phyloP scores from a whole-genome alignment of 2,888 invertebrate species.

The Metacarcinus magister region DNA sequence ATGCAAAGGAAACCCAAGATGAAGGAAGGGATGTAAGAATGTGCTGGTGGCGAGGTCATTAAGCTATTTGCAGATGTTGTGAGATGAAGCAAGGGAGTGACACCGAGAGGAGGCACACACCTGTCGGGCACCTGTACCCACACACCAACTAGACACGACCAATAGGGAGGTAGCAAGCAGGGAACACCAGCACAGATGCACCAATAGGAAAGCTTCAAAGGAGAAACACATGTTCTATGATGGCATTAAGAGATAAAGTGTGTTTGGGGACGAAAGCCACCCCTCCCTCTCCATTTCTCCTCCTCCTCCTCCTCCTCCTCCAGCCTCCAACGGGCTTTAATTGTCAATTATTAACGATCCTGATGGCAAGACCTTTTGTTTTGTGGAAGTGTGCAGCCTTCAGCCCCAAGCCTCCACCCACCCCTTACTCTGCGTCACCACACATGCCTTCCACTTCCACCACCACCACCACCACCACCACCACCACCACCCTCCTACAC shows the following conservation, averaged over 20 bases:
- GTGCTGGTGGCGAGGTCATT: background rate
- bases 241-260: too few relatives aligned
- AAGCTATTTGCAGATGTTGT: background rate
- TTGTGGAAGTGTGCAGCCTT: background rate
- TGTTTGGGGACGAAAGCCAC: too few relatives aligned
- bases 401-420: background rate
- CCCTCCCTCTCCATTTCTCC: constrained; percentile 43
- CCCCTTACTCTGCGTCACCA: background rate
- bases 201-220: too few relatives aligned
- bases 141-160: background rate
- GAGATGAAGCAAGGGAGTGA: background rate
- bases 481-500: background rate
- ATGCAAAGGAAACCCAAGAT: background rate
- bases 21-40: background rate
- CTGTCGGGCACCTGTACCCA: background rate
- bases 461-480: background rate
- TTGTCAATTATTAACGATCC: background rate
- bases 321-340: background rate
- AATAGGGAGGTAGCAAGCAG: too few relatives aligned
- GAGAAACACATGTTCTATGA: too few relatives aligned
- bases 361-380: background rate
- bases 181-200: too few relatives aligned
- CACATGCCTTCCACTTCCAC: background rate
- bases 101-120: background rate
- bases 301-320: background rate